These are phyloP conservation scores for Passer domesticus DNA, from an alignment of 2,113 vertebrate species.

Conservation along the genomic window DNA sequence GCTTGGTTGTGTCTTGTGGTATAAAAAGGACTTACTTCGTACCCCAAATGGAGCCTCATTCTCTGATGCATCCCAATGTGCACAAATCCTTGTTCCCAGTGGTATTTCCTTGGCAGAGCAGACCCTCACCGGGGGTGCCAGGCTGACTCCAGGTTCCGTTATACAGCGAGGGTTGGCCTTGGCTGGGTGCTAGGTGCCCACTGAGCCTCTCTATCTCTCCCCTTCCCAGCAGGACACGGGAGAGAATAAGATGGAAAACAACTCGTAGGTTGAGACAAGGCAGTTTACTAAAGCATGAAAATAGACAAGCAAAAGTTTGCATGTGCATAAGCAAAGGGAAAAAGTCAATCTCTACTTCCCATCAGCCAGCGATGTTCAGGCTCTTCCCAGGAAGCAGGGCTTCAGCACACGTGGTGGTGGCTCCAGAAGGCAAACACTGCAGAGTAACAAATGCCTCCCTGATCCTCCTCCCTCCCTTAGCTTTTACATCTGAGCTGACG, in stretches of 20 bases:
- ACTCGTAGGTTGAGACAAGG: neutral
- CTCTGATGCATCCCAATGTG: fast-evolving
- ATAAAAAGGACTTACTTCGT: neutral
- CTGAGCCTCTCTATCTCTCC: fast-evolving
- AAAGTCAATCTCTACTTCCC: neutral
- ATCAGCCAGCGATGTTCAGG: fast-evolving
- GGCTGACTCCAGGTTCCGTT: neutral
- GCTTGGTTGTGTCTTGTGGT: neutral
- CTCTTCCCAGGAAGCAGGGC: neutral
- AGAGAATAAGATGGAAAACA: neutral
- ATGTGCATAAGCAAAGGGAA: fast-evolving
- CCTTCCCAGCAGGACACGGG: fast-evolving
- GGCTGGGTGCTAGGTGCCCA: fast-evolving
- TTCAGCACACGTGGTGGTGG: fast-evolving
- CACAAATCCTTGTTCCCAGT: fast-evolving
- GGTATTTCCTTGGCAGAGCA: neutral
- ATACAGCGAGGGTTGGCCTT: neutral
- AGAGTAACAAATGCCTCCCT: neutral
- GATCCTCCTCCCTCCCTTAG: neutral
- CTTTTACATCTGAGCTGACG: neutral
- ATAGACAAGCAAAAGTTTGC: neutral
- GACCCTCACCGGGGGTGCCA: neutral
- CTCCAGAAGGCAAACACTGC: neutral
- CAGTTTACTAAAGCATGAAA: neutral
- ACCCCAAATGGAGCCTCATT: neutral